Conservation (phyloP, 2,797 vertebrate species). For the Mus caroli region DNA sequence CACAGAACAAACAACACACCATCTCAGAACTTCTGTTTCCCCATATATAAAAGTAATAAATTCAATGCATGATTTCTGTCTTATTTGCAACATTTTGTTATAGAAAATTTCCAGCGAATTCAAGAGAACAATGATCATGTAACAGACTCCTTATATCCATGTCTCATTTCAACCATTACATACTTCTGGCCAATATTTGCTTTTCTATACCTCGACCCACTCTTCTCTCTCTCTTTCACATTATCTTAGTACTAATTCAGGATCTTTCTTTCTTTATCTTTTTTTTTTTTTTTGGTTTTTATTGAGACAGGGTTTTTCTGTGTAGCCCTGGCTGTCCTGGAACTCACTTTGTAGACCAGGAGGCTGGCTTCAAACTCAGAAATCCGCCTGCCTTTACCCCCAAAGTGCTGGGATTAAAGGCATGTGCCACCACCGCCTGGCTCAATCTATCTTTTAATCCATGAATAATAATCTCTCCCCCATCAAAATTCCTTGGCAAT, state of each 20-base stretch:
- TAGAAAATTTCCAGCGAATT: slow-evolving; percentile 17
- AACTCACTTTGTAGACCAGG: too few species aligned
- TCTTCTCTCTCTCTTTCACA: not conserved
- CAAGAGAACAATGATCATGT: not conserved
- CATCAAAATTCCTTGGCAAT: not conserved
- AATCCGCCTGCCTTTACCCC: too few species aligned
- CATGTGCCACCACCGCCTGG: too few species aligned
- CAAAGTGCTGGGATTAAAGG: too few species aligned
- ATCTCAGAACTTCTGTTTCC: slow-evolving; percentile 6
- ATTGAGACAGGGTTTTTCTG: too few species aligned
- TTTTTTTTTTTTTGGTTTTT: too few species aligned
- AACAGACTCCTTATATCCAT: not conserved
- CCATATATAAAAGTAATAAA: slow-evolving; percentile 3
- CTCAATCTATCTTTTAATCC: not conserved
- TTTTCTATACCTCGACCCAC: not conserved
- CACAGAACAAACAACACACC: not conserved
- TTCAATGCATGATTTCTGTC: not conserved
- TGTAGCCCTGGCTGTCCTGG: too few species aligned
- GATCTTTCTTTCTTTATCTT: too few species aligned
- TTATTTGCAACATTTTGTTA: slow-evolving; percentile 22
- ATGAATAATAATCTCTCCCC: not conserved
- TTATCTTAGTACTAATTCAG: slow-evolving; percentile 33
- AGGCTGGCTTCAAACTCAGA: too few species aligned
- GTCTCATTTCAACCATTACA: not conserved
- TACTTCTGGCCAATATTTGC: not conserved